These are phyloP conservation scores for Drosophila cognata DNA, from an alignment of 2,888 invertebrate genomes.

Conservation along the genomic window DNA sequence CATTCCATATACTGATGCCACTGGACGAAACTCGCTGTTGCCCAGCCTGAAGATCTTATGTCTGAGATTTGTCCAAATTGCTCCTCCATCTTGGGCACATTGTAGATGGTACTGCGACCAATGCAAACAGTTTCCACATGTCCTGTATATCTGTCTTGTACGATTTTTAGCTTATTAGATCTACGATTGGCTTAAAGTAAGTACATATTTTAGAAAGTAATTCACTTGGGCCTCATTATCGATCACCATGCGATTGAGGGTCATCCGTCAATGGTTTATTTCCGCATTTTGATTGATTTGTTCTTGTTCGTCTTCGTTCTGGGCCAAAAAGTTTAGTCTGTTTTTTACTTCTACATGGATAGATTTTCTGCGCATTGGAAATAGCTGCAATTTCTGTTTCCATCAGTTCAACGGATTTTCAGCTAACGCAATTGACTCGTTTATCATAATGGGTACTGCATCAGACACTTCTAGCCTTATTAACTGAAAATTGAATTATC, in stretches of 20 bases:
- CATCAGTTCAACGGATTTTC: neutral
- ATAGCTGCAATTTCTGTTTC: neutral
- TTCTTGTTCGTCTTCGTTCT: neutral
- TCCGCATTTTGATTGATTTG: neutral
- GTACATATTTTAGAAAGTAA: slow-evolving; percentile 6
- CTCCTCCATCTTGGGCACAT: neutral
- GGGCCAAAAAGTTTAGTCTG: neutral
- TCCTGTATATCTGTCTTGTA: neutral
- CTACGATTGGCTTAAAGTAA: neutral
- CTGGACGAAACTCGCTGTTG: neutral
- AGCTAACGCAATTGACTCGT: neutral
- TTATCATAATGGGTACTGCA: neutral
- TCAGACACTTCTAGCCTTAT: neutral
- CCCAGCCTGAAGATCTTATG: slow-evolving; percentile 1
- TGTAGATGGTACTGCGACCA: neutral
- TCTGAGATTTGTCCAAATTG: slow-evolving; percentile 13
- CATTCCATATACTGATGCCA: slow-evolving; percentile 12
- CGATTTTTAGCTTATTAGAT: neutral
- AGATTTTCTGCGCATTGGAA: neutral
- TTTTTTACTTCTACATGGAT: too few species aligned
- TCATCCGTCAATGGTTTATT: neutral
- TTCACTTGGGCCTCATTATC: neutral
- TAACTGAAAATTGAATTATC: neutral
- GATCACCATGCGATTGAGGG: neutral
- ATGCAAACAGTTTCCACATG: neutral